Evolutionary conservation across 2,113 vertebrate genomes (phyloP), one percentile per base, ranked within the genome.

Genomic region (Oreocharis arfaki): DNA sequence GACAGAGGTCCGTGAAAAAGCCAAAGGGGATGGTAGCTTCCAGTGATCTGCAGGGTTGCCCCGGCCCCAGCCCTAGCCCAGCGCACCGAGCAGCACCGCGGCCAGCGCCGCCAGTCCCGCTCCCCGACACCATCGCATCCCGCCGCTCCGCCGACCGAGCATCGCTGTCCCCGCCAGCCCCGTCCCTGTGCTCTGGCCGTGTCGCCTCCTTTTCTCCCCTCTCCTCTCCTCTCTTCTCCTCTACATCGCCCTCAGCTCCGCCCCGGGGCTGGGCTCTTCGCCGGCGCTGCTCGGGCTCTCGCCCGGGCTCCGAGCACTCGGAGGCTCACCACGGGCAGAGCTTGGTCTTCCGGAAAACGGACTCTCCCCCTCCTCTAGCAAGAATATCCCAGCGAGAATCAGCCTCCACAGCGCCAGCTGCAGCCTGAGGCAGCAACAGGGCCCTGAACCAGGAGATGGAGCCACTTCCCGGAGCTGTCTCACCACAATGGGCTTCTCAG

Each of bases 201-300:
- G 1, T 6, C 21, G 1, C 16, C 20, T 60, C 57, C 27, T 3
- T 13, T 3, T n/a, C n/a, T n/a, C n/a, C n/a, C n/a, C n/a, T n/a
- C n/a, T n/a, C 39, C 39, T 39, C 39, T 39, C 39, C 32, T 12
- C 3, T 11, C 28, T 4, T 39, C 8, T 26, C 8, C 33, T 9
- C 8, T 10, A 11, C 13, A 6, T 26, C 21, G 2, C 24, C 9
- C 1, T 9, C 33, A 33, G 55, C 41, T 42, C 33, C 15, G 8
- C 74, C 46, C n/a, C 12, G 8, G 16, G 33, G 17, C 23, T n/a
- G 33, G 22, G 7, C 11, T 14, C 23, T 39, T 27, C 1, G 0
- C 10, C 3, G 7, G 22, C 2, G 12, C 46, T 8, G 2, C 13
- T 39, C 3, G 0, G 28, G 9, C 9, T 23, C 39, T 46, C 0